These are phyloP conservation scores for Hemicentrotus pulcherrimus DNA, from an alignment of 35 echinoderm and acorn worm genomes.

Conservation along the genomic window DNA sequence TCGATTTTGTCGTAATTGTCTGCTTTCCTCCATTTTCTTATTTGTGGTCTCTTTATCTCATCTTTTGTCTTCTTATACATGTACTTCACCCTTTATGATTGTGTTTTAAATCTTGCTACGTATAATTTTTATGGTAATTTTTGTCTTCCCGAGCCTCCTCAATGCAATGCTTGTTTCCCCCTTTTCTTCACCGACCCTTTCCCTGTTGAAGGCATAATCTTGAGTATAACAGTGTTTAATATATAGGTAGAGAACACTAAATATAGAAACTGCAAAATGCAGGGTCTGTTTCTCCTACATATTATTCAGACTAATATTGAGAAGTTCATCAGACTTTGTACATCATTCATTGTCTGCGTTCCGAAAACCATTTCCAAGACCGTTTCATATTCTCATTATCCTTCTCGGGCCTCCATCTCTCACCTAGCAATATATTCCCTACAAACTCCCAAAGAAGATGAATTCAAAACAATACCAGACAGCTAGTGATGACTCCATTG, in stretches of 20 bases:
- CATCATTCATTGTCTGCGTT: neutral
- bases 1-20: neutral
- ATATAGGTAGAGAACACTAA: neutral
- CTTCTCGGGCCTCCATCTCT: neutral
- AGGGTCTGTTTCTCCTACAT: neutral
- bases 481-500: conserved; percentile 10
- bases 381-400: neutral
- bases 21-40: neutral
- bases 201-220: neutral
- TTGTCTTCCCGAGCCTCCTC: neutral
- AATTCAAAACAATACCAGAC: conserved; percentile 24
- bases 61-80: neutral
- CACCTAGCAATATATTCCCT: neutral
- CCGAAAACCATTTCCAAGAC: neutral
- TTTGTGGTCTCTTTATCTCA: neutral
- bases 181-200: neutral
- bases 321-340: neutral
- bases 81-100: neutral
- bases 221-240: neutral
- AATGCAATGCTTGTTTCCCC: neutral
- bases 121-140: neutral
- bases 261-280: neutral
- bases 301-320: neutral
- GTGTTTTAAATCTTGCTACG: neutral
- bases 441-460: neutral